These are phyloP conservation scores for Brachyhypopomus occidentalis DNA, from an alignment of 2,113 vertebrate species.

Conservation along the genomic window DNA sequence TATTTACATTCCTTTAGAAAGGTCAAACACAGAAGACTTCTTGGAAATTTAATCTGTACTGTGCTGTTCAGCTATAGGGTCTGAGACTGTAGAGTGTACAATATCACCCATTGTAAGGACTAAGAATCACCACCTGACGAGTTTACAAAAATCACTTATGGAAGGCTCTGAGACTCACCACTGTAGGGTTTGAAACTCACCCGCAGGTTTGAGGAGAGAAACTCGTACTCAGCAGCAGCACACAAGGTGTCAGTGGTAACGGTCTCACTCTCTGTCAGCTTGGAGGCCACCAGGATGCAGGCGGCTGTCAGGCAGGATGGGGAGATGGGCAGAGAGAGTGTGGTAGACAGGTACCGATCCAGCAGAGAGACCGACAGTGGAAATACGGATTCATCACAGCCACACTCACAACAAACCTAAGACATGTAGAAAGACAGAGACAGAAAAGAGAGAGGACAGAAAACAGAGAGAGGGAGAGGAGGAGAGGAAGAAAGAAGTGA, in stretches of 20 bases:
- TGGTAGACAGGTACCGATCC: slow-evolving; percentile 73
- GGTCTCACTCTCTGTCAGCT: slow-evolving; percentile 72
- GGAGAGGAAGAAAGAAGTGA: background rate
- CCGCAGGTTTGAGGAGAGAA: slow-evolving; percentile 66
- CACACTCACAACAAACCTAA: slow-evolving; percentile 76
- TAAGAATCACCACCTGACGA: no score
- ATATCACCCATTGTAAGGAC: no score
- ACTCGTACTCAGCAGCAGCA: slow-evolving; percentile 71
- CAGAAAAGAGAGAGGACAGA: background rate
- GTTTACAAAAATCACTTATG: no score
- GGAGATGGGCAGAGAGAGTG: slow-evolving; percentile 64
- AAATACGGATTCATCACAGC: slow-evolving; percentile 76
- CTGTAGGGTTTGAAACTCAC: slow-evolving; percentile 63
- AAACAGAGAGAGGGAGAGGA: background rate
- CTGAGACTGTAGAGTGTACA: no score
- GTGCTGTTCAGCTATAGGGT: no score
- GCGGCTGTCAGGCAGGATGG: slow-evolving; percentile 70
- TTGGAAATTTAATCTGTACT: no score
- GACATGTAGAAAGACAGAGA: background rate
- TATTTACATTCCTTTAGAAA: no score
- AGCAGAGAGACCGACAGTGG: slow-evolving; percentile 75
- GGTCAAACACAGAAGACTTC: no score
- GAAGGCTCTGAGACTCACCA: no score
- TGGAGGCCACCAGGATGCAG: slow-evolving; percentile 79
- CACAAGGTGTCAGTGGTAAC: slow-evolving; percentile 70